These are phyloP conservation scores for Tiliacea citrago DNA, from an alignment of 2,888 invertebrate species.

Conservation along the genomic window DNA sequence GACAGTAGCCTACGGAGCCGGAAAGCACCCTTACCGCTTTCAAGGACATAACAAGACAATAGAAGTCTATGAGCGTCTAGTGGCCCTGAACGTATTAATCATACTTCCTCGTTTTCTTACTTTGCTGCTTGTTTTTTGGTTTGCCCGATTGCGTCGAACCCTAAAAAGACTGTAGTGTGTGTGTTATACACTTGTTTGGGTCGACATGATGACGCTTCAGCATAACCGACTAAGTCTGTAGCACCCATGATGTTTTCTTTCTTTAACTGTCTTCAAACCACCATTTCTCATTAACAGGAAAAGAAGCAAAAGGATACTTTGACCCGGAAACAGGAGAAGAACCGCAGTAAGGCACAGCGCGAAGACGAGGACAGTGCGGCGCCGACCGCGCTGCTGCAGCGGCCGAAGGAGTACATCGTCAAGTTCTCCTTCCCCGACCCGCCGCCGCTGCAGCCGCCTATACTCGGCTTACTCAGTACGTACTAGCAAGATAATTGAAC, in stretches of 20 bases:
- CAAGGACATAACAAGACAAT: no score
- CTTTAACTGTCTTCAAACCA: neutral
- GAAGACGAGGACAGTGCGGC: slow-evolving; percentile 92
- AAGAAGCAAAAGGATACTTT: slow-evolving; percentile 97
- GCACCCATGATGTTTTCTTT: neutral
- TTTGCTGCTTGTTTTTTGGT: no score
- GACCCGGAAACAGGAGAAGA: slow-evolving; percentile 98
- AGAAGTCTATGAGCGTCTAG: no score
- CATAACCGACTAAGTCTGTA: neutral
- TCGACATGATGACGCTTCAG: no score
- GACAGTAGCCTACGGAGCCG: no score
- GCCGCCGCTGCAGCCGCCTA: slow-evolving; percentile 98
- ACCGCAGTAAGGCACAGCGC: slow-evolving; percentile 94
- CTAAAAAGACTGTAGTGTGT: no score
- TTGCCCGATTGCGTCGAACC: no score
- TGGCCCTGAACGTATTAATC: no score
- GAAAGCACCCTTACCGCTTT: no score
- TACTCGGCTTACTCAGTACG: slow-evolving; percentile 97
- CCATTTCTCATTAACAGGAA: slow-evolving; percentile 89
- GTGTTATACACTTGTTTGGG: no score
- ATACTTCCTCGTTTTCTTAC: no score
- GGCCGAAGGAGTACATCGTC: slow-evolving; percentile 98
- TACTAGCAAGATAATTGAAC: slow-evolving; percentile 52
- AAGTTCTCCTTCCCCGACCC: slow-evolving; percentile 99
- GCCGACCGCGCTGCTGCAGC: slow-evolving; percentile 94